Percentiles rank a stretch among this genome's conserved stretches.
These are phyloP conservation scores for Notospermus geniculatus DNA, from an alignment of 1,140 invertebrate genomes.

Conservation along the genomic window DNA sequence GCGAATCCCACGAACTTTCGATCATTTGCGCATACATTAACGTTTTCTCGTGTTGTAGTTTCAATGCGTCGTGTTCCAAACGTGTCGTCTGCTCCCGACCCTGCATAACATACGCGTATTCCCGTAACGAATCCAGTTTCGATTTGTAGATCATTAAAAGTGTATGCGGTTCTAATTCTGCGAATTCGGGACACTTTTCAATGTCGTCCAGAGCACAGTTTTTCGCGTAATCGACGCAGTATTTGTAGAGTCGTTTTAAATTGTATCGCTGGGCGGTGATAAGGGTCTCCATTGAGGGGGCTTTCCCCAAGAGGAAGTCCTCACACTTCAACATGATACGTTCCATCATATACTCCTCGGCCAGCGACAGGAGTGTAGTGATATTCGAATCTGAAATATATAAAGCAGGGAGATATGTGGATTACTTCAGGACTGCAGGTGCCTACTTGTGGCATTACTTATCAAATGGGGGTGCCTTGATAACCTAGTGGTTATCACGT, in stretches of 20 bases:
- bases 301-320: slow-evolving; percentile 35
- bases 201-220: slow-evolving; percentile 32
- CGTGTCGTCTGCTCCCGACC: slow-evolving; percentile 24
- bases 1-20: slow-evolving; percentile 28
- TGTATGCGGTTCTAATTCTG: slow-evolving; percentile 25
- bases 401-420: too few species aligned
- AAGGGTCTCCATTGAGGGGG: slow-evolving; percentile 27
- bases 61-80: slow-evolving; percentile 16
- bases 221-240: slow-evolving; percentile 33
- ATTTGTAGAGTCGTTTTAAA: slow-evolving; percentile 28
- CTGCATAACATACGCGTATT: slow-evolving; percentile 30
- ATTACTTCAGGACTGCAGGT: too few species aligned
- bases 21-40: slow-evolving; percentile 24
- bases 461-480: too few species aligned
- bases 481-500: too few species aligned
- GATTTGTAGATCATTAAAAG: slow-evolving; percentile 28
- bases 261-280: slow-evolving; percentile 33
- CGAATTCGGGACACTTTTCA: slow-evolving; percentile 21
- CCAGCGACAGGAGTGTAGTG: slow-evolving; percentile 32
- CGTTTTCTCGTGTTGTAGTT: slow-evolving; percentile 28
- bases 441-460: too few species aligned
- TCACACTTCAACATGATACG: slow-evolving; percentile 41
- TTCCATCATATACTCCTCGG: slow-evolving; percentile 44
- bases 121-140: slow-evolving; percentile 29
- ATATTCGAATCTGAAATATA: slow-evolving; percentile 36